Evolutionary conservation across 2,888 invertebrate species (phyloP).

Genomic region (Diarsia mendica): DNA sequence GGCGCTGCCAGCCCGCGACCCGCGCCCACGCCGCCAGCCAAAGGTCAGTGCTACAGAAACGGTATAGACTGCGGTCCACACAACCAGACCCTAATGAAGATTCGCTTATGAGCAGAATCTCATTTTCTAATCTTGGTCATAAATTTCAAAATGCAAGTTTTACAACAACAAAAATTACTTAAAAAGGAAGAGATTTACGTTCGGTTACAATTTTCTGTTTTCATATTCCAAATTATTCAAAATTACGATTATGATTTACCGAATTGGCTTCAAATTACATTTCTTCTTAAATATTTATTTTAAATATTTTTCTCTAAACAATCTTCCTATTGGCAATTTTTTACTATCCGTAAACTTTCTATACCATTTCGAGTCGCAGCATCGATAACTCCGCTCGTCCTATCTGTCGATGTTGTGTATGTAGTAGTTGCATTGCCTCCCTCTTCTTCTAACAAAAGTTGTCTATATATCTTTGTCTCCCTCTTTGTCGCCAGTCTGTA

Average conservation of each 20-base stretch:
- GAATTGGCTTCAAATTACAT: constrained; percentile 51
- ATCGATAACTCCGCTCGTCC: constrained; percentile 84
- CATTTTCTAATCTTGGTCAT: background rate
- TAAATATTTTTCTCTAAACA: constrained; percentile 48
- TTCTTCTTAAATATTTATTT: constrained; percentile 58
- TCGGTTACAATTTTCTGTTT: constrained; percentile 1
- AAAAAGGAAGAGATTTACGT: constrained; percentile 30
- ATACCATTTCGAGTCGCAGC: constrained; percentile 88
- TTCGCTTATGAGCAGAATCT: constrained; percentile 23
- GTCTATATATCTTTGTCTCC: constrained; percentile 85
- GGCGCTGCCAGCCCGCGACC: constrained; percentile 86
- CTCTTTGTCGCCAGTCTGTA: constrained; percentile 87
- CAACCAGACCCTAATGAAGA: constrained; percentile 8
- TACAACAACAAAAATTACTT: background rate
- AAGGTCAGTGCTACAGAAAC: constrained; percentile 90
- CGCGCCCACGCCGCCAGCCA: constrained; percentile 82
- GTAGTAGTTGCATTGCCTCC: constrained; percentile 89
- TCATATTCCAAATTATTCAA: constrained; percentile 36
- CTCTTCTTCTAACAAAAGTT: constrained; percentile 85
- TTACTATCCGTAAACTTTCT: constrained; percentile 70
- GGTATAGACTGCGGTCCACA: constrained; percentile 79
- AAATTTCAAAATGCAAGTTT: constrained; percentile 5
- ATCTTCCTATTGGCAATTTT: constrained; percentile 61
- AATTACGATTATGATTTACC: constrained; percentile 32
- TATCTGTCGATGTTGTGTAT: constrained; percentile 88